A percentile compares a stretch with the other conserved stretches of the same genome.
These are phyloP conservation scores for Hesperia comma DNA, from an alignment of 2,888 invertebrate species.

Conservation along the genomic window DNA sequence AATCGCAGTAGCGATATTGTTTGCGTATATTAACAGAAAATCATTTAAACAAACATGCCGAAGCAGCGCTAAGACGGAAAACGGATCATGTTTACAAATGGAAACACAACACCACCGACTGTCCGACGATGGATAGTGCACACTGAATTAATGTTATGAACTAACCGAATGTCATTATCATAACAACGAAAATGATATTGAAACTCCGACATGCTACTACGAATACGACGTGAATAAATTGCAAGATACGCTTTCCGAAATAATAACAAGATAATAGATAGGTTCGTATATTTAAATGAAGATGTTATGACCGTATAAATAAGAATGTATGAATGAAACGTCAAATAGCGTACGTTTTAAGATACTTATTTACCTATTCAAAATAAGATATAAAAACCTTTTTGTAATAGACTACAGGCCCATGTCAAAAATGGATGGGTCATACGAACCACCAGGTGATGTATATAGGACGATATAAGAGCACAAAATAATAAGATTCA, in stretches of 20 bases:
- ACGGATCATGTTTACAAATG: conserved; percentile 31
- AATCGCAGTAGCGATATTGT: neutral
- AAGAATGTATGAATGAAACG: too few species aligned
- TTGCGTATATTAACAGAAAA: conserved; percentile 16
- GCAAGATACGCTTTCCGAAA: neutral
- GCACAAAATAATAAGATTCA: too few species aligned
- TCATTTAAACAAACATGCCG: conserved; percentile 12
- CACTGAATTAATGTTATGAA: conserved; percentile 22
- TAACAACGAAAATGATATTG: conserved; percentile 20
- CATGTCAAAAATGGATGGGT: too few species aligned
- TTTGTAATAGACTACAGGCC: too few species aligned
- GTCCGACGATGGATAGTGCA: conserved; percentile 20
- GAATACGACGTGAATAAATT: neutral
- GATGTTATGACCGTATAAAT: too few species aligned
- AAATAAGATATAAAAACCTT: too few species aligned
- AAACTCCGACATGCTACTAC: neutral
- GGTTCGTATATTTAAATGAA: too few species aligned
- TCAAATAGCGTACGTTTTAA: too few species aligned
- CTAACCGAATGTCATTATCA: conserved; percentile 18
- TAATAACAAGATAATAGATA: neutral
- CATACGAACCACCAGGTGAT: too few species aligned
- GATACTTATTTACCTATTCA: too few species aligned
- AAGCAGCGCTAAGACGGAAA: conserved; percentile 16
- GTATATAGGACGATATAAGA: too few species aligned
- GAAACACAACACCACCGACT: conserved; percentile 28